Evolutionary conservation across 1,140 invertebrate species (phyloP), one percentile per base, ranked within the genome.

Genomic region (Drosophila prosaltans): DNA sequence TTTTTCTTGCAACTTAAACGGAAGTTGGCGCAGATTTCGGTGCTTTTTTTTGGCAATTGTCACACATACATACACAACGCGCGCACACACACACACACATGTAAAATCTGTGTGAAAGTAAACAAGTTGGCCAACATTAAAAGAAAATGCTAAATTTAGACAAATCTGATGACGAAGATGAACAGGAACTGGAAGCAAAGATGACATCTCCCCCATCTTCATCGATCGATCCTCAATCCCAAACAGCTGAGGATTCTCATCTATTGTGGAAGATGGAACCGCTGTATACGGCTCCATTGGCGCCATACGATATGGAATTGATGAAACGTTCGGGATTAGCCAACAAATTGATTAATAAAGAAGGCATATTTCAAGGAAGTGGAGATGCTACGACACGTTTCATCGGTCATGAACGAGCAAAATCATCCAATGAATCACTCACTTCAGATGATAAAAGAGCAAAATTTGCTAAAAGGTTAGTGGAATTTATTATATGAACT

Each of bases 61-160:
- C 57, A 59, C 48, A 55, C 61, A 65, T 26, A 32, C 51, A 55
- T 32, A 61, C 36, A 11, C 39, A 51, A 16, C 16, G 16, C 16
- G 16, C 16, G 16, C 28, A 30, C 16, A 24, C 30, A 40, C 62
- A 3, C 66, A 65, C 30, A 69, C 66, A 40, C 28, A 59, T 51
- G 67, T 40, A 40, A 58, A 57, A 68, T 32, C 24, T 16, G 58
- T 62, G 73, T 77, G 75, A 86, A 79, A 86, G 75, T 59, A 69
- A 65, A 69, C 32, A 55, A 65, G 59, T 32, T 65, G 32, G 43
- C 65, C 69, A 74, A 81, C 66, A 45, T 54, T 48, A 68, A 62
- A 55, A 84, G 72, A 54, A 77, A 54, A 88, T 84, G 84, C 84
- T 88, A 89, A 88, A 88, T 84, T 89, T 88, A 88, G 84, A 73